Evolutionary conservation across 2,888 invertebrate genomes (phyloP).

Genomic region (Mesoligia furuncula): DNA sequence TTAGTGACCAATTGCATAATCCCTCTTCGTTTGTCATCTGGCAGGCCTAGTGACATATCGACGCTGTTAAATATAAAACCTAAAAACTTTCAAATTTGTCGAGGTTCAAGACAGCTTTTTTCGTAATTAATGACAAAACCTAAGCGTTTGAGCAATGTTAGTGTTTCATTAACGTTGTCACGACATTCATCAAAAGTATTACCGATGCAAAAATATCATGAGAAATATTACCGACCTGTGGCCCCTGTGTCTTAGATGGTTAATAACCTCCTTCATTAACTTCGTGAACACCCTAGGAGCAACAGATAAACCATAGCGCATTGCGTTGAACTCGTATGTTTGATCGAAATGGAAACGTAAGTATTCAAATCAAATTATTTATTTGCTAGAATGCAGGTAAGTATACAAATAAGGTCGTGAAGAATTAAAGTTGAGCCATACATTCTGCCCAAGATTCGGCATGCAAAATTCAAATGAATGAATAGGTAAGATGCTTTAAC

Average conservation of each 20-base stretch:
- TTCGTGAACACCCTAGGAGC: neutral
- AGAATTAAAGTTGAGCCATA: too few species aligned
- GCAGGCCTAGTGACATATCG: slow-evolving; percentile 5
- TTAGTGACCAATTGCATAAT: neutral
- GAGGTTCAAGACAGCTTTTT: neutral
- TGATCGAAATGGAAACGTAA: neutral
- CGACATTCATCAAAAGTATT: neutral
- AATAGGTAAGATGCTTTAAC: too few species aligned
- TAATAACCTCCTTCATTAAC: neutral
- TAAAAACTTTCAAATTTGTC: neutral
- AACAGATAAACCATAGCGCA: neutral
- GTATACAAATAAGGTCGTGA: too few species aligned
- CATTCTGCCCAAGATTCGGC: too few species aligned
- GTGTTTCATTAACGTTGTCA: neutral
- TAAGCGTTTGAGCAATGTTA: neutral
- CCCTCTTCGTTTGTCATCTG: slow-evolving; percentile 9
- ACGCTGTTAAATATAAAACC: slow-evolving; percentile 1
- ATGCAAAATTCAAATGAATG: too few species aligned
- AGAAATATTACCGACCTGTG: neutral
- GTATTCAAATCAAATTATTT: too few species aligned
- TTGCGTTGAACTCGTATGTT: neutral
- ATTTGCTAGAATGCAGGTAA: too few species aligned
- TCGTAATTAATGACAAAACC: neutral
- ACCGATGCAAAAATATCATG: neutral
- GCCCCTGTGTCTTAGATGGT: neutral